A percentile compares a stretch with the other conserved stretches of the same genome.
Conservation (phyloP, 1,140 invertebrate species). For the Musca vetustissima region DNA sequence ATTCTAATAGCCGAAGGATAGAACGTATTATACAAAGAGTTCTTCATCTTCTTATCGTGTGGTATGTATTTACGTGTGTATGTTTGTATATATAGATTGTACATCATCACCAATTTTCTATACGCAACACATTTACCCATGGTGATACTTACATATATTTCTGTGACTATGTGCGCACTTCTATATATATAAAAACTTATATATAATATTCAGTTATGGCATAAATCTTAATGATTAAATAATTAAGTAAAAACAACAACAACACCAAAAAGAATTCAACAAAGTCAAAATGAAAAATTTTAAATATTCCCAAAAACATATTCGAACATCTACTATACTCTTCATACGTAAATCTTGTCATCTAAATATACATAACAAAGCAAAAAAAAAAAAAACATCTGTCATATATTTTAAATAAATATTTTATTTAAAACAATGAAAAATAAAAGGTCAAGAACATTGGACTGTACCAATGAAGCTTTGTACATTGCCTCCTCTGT, state of each 20-base stretch:
- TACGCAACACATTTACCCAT: neutral
- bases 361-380: too few relatives aligned
- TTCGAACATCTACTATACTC: neutral
- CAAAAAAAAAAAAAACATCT: neutral
- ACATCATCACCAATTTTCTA: neutral
- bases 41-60: too few relatives aligned
- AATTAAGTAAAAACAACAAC: neutral
- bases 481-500: too few relatives aligned
- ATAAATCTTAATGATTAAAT: neutral
- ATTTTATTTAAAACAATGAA: neutral
- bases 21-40: neutral
- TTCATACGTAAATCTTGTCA: neutral
- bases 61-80: too few relatives aligned
- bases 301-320: neutral
- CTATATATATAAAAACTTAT: neutral
- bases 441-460: neutral
- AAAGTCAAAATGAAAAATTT: too few relatives aligned
- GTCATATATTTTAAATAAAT: slow-evolving; percentile 1
- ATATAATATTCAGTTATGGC: neutral
- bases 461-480: neutral
- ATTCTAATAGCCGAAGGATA: slow-evolving; percentile 11
- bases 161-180: neutral
- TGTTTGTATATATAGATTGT: neutral
- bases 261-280: too few relatives aligned
- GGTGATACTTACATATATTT: neutral